Conservation (phyloP, 2,113 vertebrate species). For the Serilophus lunatus region DNA sequence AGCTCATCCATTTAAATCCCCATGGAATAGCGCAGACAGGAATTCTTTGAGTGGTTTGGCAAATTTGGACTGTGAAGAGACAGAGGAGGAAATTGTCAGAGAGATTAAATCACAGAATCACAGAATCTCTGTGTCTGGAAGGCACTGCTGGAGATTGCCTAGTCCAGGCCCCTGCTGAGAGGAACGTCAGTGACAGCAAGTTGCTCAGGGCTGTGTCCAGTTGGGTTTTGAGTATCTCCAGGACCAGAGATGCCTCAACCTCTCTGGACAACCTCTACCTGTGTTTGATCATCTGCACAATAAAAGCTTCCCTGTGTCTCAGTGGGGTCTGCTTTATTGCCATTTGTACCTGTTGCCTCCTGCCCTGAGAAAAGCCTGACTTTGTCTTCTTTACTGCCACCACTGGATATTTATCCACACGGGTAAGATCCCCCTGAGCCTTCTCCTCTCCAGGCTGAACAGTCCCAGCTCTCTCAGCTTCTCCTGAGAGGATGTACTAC, state of each 20-base stretch:
- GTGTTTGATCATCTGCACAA: background rate
- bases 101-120: background rate
- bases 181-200: background rate
- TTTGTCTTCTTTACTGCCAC: background rate
- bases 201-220: background rate
- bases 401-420: background rate
- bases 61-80: background rate
- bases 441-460: background rate
- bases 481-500: background rate
- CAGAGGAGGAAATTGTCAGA: background rate
- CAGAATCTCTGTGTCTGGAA: background rate
- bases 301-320: background rate
- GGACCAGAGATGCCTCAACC: background rate
- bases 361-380: background rate
- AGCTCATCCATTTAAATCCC: background rate
- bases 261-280: background rate
- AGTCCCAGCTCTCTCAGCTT: background rate
- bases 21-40: fast-evolving
- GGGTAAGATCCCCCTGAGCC: background rate
- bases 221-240: background rate
- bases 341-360: background rate
- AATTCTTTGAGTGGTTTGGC: background rate
- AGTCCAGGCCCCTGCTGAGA: background rate
- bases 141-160: background rate
- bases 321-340: background rate